phyloP scores from a whole-genome alignment of 1,140 invertebrate species.

The Venturia canescens region DNA sequence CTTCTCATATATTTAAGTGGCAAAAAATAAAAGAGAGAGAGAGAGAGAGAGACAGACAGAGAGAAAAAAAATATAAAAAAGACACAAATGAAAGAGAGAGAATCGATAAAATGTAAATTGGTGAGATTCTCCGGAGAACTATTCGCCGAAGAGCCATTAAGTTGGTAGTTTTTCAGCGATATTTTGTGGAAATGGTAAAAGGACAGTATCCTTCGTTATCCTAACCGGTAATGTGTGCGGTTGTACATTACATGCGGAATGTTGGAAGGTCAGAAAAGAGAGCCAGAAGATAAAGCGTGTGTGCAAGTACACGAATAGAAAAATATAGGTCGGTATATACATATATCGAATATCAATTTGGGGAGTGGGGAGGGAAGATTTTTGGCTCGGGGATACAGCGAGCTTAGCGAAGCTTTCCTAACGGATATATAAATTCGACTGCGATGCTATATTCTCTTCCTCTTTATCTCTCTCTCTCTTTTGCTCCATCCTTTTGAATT shows the following conservation, averaged over 20 bases:
- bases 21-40: no score
- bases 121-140: no score
- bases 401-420: slow-evolving; percentile 55
- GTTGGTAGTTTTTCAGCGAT: no score
- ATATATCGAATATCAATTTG: slow-evolving; percentile 14
- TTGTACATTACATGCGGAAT: slow-evolving; percentile 13
- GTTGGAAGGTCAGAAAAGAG: background rate
- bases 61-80: no score
- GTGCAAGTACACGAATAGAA: background rate
- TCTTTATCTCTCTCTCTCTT: slow-evolving; percentile 9
- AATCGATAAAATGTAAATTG: no score
- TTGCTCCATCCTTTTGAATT: slow-evolving; percentile 58
- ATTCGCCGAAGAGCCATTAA: no score
- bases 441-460: slow-evolving; percentile 53
- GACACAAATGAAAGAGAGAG: no score
- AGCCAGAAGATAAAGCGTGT: background rate
- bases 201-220: no score
- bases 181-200: no score
- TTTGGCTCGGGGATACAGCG: slow-evolving; percentile 28
- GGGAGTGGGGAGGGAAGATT: background rate
- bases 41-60: no score
- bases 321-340: slow-evolving; percentile 1
- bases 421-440: slow-evolving; percentile 65
- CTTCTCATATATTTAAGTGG: slow-evolving; percentile 43
- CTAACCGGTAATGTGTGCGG: slow-evolving; percentile 2